Evolutionary conservation across 1,140 invertebrate species (phyloP).

Genomic region (Eueides isabella): DNA sequence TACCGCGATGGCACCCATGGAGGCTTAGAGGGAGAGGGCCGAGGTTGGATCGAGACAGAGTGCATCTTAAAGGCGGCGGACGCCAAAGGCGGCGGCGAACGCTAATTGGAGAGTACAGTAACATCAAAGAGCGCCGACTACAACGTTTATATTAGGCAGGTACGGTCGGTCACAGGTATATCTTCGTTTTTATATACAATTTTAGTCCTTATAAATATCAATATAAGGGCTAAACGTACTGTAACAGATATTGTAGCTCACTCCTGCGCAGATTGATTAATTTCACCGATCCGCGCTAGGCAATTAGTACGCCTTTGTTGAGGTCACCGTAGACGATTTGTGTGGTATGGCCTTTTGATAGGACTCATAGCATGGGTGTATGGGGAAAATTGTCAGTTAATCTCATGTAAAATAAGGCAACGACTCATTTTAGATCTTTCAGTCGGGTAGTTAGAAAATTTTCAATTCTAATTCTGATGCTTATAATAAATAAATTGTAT

Average conservation of each 20-base stretch:
- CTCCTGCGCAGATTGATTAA: conserved; percentile 71
- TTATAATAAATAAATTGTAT: not conserved
- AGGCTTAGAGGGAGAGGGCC: conserved; percentile 48
- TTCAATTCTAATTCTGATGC: not conserved
- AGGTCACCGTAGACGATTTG: conserved; percentile 41
- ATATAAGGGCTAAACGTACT: conserved; percentile 1
- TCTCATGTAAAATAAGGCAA: not conserved
- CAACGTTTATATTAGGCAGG: conserved; percentile 79
- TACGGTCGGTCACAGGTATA: conserved; percentile 46
- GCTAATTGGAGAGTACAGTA: conserved; percentile 76
- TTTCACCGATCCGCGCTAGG: conserved; percentile 70
- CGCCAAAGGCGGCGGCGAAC: conserved; percentile 74
- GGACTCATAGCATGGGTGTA: conserved; percentile 10
- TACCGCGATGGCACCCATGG: conserved; percentile 42
- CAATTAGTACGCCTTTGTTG: conserved; percentile 75
- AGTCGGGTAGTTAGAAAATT: not conserved
- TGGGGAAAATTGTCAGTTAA: not conserved
- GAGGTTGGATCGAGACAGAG: conserved; percentile 50
- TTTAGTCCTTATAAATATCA: not conserved
- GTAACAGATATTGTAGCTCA: conserved; percentile 21
- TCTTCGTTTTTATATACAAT: conserved; percentile 8
- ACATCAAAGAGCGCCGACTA: conserved; percentile 70
- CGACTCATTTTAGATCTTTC: not conserved
- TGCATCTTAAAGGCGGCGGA: conserved; percentile 51
- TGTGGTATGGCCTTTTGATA: conserved; percentile 35